Evolutionary conservation across 2,888 invertebrate genomes (phyloP).

Genomic region (Caenorhabditis drosophilae): DNA sequence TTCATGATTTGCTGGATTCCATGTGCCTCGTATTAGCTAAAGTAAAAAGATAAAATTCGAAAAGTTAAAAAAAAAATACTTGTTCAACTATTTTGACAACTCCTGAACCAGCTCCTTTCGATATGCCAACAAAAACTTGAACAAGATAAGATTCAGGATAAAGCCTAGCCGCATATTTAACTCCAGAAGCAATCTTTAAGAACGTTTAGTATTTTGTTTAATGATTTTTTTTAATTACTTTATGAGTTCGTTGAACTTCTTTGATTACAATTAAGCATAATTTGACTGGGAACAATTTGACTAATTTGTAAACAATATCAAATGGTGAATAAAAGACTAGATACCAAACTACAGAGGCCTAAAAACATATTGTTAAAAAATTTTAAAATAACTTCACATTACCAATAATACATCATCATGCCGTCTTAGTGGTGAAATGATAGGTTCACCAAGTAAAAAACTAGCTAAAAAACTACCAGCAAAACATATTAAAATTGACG

Average conservation of each 20-base stretch:
- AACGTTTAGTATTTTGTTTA: neutral
- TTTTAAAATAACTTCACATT: constrained; percentile 1
- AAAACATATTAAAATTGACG: constrained; percentile 96
- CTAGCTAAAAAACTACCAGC: constrained; percentile 90
- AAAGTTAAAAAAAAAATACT: too few species aligned
- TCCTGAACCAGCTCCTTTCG: constrained; percentile 91
- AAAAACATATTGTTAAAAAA: constrained; percentile 7
- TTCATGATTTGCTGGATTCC: constrained; percentile 98
- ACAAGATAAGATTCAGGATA: constrained; percentile 95
- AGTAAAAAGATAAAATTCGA: too few species aligned
- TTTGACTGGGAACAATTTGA: constrained; percentile 69
- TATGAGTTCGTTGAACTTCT: constrained; percentile 64
- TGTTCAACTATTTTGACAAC: constrained; percentile 91
- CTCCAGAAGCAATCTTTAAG: constrained; percentile 83
- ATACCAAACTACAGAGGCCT: constrained; percentile 75
- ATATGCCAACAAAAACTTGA: constrained; percentile 87
- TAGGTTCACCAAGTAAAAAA: constrained; percentile 91
- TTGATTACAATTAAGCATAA: constrained; percentile 54
- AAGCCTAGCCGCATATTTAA: constrained; percentile 90
- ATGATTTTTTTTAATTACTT: constrained; percentile 33
- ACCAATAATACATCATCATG: constrained; percentile 82
- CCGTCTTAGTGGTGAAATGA: constrained; percentile 93
- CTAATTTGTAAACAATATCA: constrained; percentile 92
- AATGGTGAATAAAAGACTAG: constrained; percentile 96
- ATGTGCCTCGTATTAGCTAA: constrained; percentile 93